These are phyloP conservation scores for Zosterops lateralis DNA, from an alignment of 2,113 vertebrate genomes.

Conservation along the genomic window DNA sequence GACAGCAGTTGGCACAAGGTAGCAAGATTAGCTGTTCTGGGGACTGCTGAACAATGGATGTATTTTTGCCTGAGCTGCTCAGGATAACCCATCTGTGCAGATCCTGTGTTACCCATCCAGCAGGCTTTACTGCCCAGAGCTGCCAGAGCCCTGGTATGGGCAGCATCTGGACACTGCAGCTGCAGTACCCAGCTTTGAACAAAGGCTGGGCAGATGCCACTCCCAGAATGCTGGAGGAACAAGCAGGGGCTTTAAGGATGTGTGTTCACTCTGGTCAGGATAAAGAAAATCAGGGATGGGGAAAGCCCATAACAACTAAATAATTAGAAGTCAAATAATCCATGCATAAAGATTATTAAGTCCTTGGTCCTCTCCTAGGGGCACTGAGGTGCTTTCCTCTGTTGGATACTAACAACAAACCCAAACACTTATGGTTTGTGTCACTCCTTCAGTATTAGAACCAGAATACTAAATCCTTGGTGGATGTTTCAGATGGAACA, in stretches of 20 bases:
- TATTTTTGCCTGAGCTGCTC: background rate
- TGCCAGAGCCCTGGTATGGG: rapidly evolving
- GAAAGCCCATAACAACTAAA: background rate
- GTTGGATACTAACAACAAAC: background rate
- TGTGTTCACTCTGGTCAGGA: background rate
- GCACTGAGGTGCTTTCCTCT: background rate
- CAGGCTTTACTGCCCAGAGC: background rate
- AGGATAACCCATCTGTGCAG: background rate
- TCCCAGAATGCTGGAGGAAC: background rate
- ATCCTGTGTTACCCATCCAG: background rate
- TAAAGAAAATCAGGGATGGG: background rate
- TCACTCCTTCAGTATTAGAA: background rate
- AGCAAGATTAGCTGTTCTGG: background rate
- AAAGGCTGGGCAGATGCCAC: background rate
- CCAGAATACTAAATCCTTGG: background rate
- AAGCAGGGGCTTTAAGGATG: background rate
- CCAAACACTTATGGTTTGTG: background rate
- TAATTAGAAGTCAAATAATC: background rate
- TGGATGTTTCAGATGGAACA: background rate
- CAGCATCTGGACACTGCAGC: background rate
- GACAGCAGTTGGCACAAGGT: background rate
- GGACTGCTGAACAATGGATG: background rate
- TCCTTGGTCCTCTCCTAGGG: background rate
- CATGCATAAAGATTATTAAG: background rate
- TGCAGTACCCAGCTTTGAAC: rapidly evolving